Conservation (phyloP, 2,888 invertebrate genomes). For the Calameuta pallipes region DNA sequence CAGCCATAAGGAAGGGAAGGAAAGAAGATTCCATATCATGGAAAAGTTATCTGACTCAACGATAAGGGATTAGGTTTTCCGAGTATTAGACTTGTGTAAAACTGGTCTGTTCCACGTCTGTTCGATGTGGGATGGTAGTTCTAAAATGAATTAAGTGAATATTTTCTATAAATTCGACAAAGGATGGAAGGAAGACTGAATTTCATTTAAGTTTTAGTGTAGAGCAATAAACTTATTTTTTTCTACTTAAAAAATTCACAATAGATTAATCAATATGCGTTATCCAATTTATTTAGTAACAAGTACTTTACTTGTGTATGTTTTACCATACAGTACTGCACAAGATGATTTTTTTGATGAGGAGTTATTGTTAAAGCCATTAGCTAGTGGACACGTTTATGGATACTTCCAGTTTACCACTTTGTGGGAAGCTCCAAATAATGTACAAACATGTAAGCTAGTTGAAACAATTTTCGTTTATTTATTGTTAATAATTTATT, state of each 20-base stretch:
- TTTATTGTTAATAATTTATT: not conserved
- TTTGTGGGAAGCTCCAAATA: constrained; percentile 71
- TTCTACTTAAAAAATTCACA: not conserved
- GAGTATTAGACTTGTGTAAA: too few relatives aligned
- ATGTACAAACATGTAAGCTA: constrained; percentile 49
- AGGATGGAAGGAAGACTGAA: not conserved
- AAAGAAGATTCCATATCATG: too few relatives aligned
- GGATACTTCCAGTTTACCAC: constrained; percentile 93
- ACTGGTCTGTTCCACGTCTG: too few relatives aligned
- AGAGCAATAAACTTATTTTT: not conserved
- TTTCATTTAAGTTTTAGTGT: not conserved
- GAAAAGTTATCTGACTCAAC: too few relatives aligned
- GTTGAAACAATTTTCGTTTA: not conserved
- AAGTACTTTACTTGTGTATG: constrained; percentile 5
- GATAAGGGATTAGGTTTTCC: too few relatives aligned
- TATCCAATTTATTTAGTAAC: not conserved
- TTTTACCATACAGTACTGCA: constrained; percentile 22
- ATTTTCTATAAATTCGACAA: not conserved
- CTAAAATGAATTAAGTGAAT: not conserved
- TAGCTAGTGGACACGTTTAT: constrained; percentile 86
- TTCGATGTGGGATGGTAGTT: not conserved
- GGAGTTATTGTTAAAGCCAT: constrained; percentile 88
- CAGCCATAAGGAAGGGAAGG: too few relatives aligned
- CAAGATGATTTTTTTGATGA: constrained; percentile 82
- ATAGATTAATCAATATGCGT: not conserved